Evolutionary conservation across 2,888 invertebrate species (phyloP), one percentile per base, ranked within the genome.

Genomic region (Calliphora vomitoria): DNA sequence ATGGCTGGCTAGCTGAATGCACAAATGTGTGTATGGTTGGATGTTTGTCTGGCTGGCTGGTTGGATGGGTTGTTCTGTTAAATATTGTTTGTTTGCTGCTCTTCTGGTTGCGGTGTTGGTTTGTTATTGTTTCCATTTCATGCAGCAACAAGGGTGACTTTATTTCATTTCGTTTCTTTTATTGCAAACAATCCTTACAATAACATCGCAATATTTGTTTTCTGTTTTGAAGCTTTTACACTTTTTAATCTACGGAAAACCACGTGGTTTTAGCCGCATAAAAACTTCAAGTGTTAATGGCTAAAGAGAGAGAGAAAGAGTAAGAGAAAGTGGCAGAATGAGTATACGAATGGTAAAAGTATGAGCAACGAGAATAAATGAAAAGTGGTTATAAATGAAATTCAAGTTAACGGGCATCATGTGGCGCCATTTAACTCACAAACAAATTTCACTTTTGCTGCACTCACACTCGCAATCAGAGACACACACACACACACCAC

Each of bases 351-450:
- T 31, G 15, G 8, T 38, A 18, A 62, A 38, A 72, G 82, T 41
- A 25, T 66, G 47, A 13, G 8, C 3, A 38, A 44, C 44, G 38
- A 8, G 18, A 55, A 25, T 13, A 80, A 83, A 53, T 68, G 69
- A 79, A 87, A 85, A 88, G 82, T 82, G 78, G 80, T 71, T 72
- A 55, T 80, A 79, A 86, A 83, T 78, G 84, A 82, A 86, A 90
- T 91, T 91, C 90, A 91, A 91, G 91, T 91, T 92, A 91, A 92
- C 92, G 91, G 91, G 91, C 90, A 90, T 90, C 91, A 91, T 90
- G 90, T 89, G 89, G 90, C 89, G 89, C 88, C 90, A 90, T 89
- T 90, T 89, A 88, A 87, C 89, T 87, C 86, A 84, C 87, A 90
- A 90, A 89, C 89, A 89, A 89, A 89, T 89, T 90, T 89, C 80